Base-by-base conservation (phyloP, 2,797 vertebrate species). In the Dallia pectoralis region DNA sequence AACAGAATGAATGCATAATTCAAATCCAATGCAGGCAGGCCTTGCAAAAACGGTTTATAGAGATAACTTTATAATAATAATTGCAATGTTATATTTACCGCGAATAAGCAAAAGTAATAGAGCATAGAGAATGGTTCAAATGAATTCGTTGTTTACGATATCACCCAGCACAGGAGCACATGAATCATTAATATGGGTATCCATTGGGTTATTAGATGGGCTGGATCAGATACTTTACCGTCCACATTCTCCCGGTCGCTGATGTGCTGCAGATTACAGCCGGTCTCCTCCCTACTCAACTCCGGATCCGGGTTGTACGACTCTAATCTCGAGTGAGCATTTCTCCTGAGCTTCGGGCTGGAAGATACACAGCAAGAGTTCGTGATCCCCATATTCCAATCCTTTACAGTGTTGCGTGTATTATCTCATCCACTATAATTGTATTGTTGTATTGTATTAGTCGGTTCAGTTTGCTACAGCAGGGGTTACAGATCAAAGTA, bases 201-300 rank as follows among this genome's bases (percentile, higher is more conserved):
- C 18, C 4, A 33, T 25, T 59, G 4, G 53, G 11, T 12, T 14
- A 59, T 59, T 59, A 48, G 6, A 68, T 68, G 40, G 25, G 14
- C 44, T 48, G 67, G 16, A 1, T 11, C 49, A 63, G 16, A 69
- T 49, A 32, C 47, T 69, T 91, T 86, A 98, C 97, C 97, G 86
- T 98, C 97, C 19, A 97, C 85, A 84, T 98, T 97, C 77, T 99
- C 97, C 33, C 97, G 88, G 92, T 98, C 97, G 90, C 97, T 98
- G 93, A 97, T 99, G 93, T 99, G 97, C 91, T 98, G 97, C 84
- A 99, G 95, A 93, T 97, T 99, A 90, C 96, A 98, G 87, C 95
- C 95, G 22, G 96, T 98, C 90, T 98, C 96, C 87, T 97, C 97
- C 49, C 96, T 92, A 87, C 96, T 97, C 79, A 98, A 93, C 86